A percentile compares a stretch with the other conserved stretches of the same genome.
These are phyloP conservation scores for Mus spretus DNA, from an alignment of 2,797 vertebrate genomes.

Conservation along the genomic window DNA sequence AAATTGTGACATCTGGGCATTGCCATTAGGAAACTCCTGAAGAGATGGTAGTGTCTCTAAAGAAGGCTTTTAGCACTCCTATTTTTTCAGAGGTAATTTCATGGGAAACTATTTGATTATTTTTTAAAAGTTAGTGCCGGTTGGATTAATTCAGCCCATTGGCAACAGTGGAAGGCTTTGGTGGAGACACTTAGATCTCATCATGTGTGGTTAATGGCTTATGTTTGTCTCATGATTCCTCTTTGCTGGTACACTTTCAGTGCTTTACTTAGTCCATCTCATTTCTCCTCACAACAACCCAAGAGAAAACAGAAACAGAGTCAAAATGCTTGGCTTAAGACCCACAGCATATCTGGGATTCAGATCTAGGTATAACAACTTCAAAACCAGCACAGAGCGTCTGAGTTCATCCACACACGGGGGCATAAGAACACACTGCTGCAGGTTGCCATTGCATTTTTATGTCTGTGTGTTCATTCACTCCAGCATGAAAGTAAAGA, in stretches of 20 bases:
- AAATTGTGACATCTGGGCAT: conserved; percentile 41
- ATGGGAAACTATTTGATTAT: conserved; percentile 60
- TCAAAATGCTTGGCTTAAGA: not conserved
- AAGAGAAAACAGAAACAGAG: not conserved
- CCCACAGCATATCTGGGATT: not conserved
- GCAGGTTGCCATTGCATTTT: no score
- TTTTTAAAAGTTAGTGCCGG: conserved; percentile 72
- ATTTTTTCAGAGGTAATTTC: conserved; percentile 67
- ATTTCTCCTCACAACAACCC: not conserved
- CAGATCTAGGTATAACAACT: no score
- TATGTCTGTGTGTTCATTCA: not conserved
- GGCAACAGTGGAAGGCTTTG: not conserved
- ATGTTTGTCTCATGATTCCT: conserved; percentile 31
- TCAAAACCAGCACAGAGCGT: not conserved
- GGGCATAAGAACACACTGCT: not conserved
- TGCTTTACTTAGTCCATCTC: not conserved
- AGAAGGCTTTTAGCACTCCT: conserved; percentile 42
- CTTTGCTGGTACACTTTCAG: not conserved
- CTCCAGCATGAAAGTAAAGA: not conserved
- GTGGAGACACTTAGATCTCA: conserved; percentile 46
- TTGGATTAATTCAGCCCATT: conserved; percentile 61
- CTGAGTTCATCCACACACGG: not conserved
- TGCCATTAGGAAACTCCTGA: conserved; percentile 56
- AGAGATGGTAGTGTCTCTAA: conserved; percentile 59
- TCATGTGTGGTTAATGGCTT: not conserved